phyloP scores from a whole-genome alignment of 2,888 invertebrate genomes.

The Tetropium fuscum region DNA sequence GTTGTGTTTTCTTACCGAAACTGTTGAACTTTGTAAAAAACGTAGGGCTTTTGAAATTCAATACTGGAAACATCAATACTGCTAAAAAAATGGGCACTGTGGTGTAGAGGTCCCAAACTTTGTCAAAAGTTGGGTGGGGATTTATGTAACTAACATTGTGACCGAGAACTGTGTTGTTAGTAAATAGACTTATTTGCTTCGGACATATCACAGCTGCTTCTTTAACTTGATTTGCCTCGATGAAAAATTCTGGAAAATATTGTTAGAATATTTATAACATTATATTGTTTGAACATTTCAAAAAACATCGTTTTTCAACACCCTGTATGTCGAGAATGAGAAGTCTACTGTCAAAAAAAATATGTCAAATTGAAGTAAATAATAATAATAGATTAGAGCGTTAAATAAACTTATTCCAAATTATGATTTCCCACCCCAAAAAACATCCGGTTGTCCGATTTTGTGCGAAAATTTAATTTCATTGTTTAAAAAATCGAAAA shows the following conservation, averaged over 20 bases:
- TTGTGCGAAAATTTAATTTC: too few species aligned
- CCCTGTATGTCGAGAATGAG: too few species aligned
- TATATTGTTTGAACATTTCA: too few species aligned
- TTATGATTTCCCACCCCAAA: too few species aligned
- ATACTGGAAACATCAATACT: constrained; percentile 81
- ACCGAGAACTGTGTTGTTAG: constrained; percentile 18
- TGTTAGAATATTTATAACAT: too few species aligned
- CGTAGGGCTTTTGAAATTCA: constrained; percentile 88
- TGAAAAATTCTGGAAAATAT: constrained; percentile 30
- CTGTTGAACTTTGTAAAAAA: constrained; percentile 96
- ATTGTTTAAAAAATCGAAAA: too few species aligned
- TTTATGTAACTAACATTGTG: background rate
- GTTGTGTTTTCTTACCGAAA: constrained; percentile 73
- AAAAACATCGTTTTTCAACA: too few species aligned
- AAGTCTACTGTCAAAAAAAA: too few species aligned
- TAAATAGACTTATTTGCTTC: constrained; percentile 24
- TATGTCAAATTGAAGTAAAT: too few species aligned
- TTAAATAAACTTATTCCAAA: too few species aligned
- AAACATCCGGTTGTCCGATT: too few species aligned
- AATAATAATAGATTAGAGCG: too few species aligned
- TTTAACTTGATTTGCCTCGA: constrained; percentile 1
- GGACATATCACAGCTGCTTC: constrained; percentile 28
- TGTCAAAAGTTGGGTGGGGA: constrained; percentile 43
- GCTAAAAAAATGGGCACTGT: constrained; percentile 88
- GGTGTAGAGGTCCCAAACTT: constrained; percentile 77